A percentile compares a stretch with the other conserved stretches of the same genome.
These are phyloP conservation scores for Python bivittatus DNA, from an alignment of 2,113 vertebrate species.

Conservation along the genomic window DNA sequence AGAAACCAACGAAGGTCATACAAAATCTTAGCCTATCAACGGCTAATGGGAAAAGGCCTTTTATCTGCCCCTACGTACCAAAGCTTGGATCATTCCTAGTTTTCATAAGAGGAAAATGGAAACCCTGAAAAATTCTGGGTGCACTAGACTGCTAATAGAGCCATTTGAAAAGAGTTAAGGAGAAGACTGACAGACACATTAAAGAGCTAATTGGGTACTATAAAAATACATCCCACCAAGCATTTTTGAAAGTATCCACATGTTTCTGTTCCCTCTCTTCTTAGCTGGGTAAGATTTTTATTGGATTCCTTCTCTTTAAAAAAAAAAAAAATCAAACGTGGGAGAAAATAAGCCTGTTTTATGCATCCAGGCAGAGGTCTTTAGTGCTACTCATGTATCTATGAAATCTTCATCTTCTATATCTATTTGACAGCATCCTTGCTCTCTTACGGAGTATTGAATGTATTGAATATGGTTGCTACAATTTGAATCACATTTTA, in stretches of 20 bases:
- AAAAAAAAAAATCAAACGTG: neutral
- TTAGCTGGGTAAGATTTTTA: neutral
- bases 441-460: neutral
- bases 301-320: neutral
- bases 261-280: neutral
- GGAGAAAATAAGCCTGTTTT: neutral
- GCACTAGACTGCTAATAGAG: neutral
- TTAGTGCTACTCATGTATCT: neutral
- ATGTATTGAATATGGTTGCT: neutral
- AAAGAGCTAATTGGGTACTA: neutral
- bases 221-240: neutral
- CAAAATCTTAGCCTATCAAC: slow-evolving; percentile 55
- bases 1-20: slow-evolving; percentile 59
- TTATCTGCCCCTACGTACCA: neutral
- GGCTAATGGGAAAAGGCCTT: neutral
- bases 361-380: neutral
- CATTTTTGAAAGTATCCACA: neutral
- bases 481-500: neutral
- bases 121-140: neutral
- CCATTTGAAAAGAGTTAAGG: neutral
- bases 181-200: neutral
- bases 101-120: neutral
- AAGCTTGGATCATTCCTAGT: neutral
- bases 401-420: neutral
- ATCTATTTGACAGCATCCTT: neutral